phyloP scores from a whole-genome alignment of 2,888 invertebrate genomes.

The Andrena bicolor region DNA sequence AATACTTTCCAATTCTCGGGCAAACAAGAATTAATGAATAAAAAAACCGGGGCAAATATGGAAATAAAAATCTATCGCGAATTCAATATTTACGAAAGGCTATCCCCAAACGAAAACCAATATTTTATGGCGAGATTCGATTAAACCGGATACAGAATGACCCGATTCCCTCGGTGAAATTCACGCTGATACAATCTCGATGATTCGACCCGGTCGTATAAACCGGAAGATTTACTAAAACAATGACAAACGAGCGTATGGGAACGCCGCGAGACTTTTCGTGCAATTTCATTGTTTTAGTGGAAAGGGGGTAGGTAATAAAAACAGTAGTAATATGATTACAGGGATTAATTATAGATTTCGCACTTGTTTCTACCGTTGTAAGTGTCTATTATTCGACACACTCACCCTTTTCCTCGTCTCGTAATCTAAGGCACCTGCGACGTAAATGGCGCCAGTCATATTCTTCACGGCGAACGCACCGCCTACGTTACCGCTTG shows the following conservation, averaged over 20 bases:
- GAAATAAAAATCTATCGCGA: not conserved
- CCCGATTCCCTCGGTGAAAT: slow-evolving; percentile 10
- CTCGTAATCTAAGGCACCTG: slow-evolving; percentile 98
- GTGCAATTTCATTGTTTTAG: slow-evolving; percentile 17
- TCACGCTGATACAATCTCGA: not conserved
- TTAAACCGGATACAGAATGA: not conserved
- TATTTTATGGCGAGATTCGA: not conserved
- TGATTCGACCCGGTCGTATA: not conserved
- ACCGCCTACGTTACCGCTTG: slow-evolving; percentile 99
- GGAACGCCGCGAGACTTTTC: slow-evolving; percentile 12
- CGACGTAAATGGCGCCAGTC: slow-evolving; percentile 99
- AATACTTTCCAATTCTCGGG: not conserved
- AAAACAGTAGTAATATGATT: slow-evolving; percentile 11
- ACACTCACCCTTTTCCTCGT: slow-evolving; percentile 96
- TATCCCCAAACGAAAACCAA: not conserved
- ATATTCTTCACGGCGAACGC: slow-evolving; percentile 99
- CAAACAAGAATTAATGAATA: not conserved
- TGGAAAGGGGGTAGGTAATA: slow-evolving; percentile 7
- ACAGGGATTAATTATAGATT: slow-evolving; percentile 37
- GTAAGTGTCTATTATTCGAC: slow-evolving; percentile 9
- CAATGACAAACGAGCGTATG: slow-evolving; percentile 12
- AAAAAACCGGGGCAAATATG: not conserved
- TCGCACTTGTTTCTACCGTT: not conserved
- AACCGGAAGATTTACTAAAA: slow-evolving; percentile 21
- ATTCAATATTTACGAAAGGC: not conserved